Conservation (phyloP, 2,113 vertebrate genomes). For the Syrrhaptes paradoxus region DNA sequence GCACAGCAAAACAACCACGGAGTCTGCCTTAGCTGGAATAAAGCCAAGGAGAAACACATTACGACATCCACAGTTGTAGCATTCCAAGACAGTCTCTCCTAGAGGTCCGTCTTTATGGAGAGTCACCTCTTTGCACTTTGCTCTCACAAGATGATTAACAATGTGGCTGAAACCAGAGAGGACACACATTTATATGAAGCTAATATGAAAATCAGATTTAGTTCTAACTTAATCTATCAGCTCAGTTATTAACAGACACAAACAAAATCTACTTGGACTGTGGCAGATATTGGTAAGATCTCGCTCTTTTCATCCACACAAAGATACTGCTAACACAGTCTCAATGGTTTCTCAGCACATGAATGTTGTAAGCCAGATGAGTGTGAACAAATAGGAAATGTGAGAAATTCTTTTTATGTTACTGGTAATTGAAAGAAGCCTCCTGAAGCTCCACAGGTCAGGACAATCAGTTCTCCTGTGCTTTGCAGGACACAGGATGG, state of each 20-base stretch:
- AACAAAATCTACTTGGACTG: neutral
- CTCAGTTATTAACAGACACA: neutral
- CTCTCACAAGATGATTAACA: constrained; percentile 96
- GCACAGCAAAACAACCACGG: constrained; percentile 95
- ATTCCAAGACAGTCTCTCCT: constrained; percentile 96
- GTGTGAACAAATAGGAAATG: fast-evolving
- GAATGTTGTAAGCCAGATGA: neutral
- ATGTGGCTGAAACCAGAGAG: constrained; percentile 86
- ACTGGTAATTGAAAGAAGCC: neutral
- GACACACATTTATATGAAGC: fast-evolving
- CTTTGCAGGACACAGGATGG: neutral
- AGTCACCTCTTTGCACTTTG: constrained; percentile 98
- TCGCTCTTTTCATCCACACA: neutral
- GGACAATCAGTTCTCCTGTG: neutral
- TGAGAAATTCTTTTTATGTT: neutral
- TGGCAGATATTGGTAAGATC: fast-evolving
- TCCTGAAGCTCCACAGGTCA: neutral
- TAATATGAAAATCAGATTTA: neutral
- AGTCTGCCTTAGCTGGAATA: constrained; percentile 97
- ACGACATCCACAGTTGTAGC: constrained; percentile 97
- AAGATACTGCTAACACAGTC: neutral
- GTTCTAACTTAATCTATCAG: neutral
- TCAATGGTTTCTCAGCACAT: neutral
- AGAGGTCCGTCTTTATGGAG: constrained; percentile 97
- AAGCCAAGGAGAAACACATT: constrained; percentile 98